Evolutionary conservation across 2,797 vertebrate genomes (phyloP).

Genomic region (Anguilla megastoma): DNA sequence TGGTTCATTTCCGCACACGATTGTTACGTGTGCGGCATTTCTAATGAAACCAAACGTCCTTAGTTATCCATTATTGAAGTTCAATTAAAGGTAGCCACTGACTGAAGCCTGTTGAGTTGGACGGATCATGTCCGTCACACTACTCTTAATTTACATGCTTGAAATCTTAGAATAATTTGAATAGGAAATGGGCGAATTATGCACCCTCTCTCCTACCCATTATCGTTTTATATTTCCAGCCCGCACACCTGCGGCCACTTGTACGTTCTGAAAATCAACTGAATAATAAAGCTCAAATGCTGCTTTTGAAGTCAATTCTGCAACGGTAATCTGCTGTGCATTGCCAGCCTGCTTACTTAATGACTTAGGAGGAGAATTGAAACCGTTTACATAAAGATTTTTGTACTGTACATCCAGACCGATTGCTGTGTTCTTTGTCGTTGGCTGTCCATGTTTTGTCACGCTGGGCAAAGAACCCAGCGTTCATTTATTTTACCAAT

Average conservation of each 20-base stretch:
- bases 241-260: background rate
- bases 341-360: background rate
- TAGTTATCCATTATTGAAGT: background rate
- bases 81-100: background rate
- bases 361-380: background rate
- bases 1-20: background rate
- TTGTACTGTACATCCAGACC: constrained; percentile 1
- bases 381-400: constrained; percentile 12
- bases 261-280: background rate
- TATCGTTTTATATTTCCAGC: background rate
- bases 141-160: background rate
- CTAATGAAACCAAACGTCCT: background rate
- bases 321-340: background rate
- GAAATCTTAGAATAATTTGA: background rate
- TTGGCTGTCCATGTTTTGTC: background rate
- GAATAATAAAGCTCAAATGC: background rate
- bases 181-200: background rate
- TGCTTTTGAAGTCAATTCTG: constrained; percentile 6
- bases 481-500: background rate
- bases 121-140: background rate
- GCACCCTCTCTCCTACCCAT: background rate
- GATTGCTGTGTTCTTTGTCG: background rate
- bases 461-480: background rate
- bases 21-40: background rate
- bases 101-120: background rate